Evolutionary conservation across 1,140 invertebrate genomes (phyloP).

Genomic region (Cydia amplana): DNA sequence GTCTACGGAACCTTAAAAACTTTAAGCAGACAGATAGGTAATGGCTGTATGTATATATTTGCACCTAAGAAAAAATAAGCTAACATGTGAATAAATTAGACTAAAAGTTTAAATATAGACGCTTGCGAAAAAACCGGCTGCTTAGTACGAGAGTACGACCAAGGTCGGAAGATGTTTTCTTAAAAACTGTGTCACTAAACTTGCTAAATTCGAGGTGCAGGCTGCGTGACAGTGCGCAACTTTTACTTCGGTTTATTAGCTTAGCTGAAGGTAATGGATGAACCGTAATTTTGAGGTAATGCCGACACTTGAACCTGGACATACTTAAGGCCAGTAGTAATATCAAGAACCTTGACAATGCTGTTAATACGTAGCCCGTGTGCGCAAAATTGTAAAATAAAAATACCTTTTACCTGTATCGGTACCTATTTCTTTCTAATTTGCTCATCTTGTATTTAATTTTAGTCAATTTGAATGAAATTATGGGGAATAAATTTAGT

Average conservation of each 20-base stretch:
- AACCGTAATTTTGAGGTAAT: background rate
- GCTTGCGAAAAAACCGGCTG: conserved; percentile 11
- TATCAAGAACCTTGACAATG: background rate
- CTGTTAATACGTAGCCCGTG: too few species aligned
- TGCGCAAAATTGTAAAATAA: too few species aligned
- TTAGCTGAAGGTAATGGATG: background rate
- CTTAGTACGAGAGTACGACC: background rate
- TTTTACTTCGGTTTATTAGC: background rate
- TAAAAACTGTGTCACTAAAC: conserved; percentile 18
- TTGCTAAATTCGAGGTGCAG: conserved; percentile 8
- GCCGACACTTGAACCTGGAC: background rate
- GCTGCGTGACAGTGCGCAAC: conserved; percentile 10
- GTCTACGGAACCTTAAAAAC: too few species aligned
- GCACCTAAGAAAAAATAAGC: too few species aligned
- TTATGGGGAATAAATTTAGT: too few species aligned
- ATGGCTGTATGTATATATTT: too few species aligned
- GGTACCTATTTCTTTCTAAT: too few species aligned
- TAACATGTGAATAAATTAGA: too few species aligned
- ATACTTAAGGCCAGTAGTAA: background rate
- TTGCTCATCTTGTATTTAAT: too few species aligned
- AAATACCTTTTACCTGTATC: too few species aligned
- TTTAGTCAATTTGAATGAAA: too few species aligned
- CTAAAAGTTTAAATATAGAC: background rate
- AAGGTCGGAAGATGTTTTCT: conserved; percentile 23
- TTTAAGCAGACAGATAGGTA: too few species aligned